Percentiles rank a stretch among this genome's conserved stretches.
phyloP scores from a whole-genome alignment of 1,140 invertebrate genomes.

The Cecropterus lyciades region DNA sequence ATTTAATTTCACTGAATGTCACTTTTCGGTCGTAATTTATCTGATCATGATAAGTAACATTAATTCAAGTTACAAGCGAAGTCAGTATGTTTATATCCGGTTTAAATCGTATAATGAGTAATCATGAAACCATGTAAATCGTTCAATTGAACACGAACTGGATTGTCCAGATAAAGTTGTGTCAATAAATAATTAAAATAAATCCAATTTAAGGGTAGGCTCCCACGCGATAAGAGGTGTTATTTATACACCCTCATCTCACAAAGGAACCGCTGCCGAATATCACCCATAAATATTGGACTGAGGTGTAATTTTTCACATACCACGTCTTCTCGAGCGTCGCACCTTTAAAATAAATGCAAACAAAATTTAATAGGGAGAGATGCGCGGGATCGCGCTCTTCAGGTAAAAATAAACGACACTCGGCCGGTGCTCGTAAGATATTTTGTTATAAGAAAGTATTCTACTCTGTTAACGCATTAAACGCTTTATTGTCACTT shows the following conservation, averaged over 20 bases:
- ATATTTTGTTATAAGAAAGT: constrained; percentile 70
- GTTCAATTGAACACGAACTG: constrained; percentile 31
- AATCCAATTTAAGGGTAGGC: constrained; percentile 81
- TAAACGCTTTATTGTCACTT: constrained; percentile 39
- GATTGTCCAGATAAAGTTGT: constrained; percentile 45
- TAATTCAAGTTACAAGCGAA: constrained; percentile 15
- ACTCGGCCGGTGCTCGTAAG: constrained; percentile 65
- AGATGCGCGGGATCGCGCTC: constrained; percentile 81
- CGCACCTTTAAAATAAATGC: constrained; percentile 84
- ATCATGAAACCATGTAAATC: constrained; percentile 28
- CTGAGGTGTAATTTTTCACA: constrained; percentile 84
- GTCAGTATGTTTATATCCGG: not conserved
- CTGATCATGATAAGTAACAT: constrained; percentile 7
- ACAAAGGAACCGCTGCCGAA: constrained; percentile 84
- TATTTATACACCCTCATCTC: constrained; percentile 82
- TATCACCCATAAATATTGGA: constrained; percentile 84
- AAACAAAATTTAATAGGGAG: constrained; percentile 84
- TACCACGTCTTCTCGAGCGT: constrained; percentile 79
- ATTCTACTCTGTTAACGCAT: constrained; percentile 54
- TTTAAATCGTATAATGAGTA: constrained; percentile 15
- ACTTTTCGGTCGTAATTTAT: not conserved
- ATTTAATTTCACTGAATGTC: too few species aligned
- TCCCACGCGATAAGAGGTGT: constrained; percentile 83
- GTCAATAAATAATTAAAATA: constrained; percentile 82
- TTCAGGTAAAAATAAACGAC: constrained; percentile 82